These are phyloP conservation scores for Patella pellucida DNA, from an alignment of 2,888 invertebrate species.

Conservation along the genomic window DNA sequence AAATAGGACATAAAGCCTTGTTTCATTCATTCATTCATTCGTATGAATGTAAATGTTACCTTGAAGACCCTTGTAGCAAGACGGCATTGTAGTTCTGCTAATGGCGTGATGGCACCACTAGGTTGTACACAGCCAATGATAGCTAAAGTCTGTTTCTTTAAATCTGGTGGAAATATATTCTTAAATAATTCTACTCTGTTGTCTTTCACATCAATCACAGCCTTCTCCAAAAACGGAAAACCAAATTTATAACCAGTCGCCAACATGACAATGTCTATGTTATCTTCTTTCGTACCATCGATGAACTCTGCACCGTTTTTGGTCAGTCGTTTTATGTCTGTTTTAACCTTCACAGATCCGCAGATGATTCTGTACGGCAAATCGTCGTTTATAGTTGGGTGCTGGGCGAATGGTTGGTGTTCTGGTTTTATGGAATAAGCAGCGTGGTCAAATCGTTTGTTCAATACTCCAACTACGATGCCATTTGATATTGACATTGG, in stretches of 20 bases:
- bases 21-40: no score
- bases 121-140: conserved; percentile 72
- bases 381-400: conserved; percentile 70
- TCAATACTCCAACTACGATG: conserved; percentile 41
- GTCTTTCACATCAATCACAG: conserved; percentile 54
- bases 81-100: conserved; percentile 73
- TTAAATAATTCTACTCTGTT: conserved; percentile 69
- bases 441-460: conserved; percentile 68
- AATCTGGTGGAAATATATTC: conserved; percentile 69
- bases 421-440: conserved; percentile 69
- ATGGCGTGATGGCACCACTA: conserved; percentile 72
- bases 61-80: conserved; percentile 69
- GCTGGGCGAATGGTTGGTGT: conserved; percentile 51
- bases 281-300: conserved; percentile 60
- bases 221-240: conserved; percentile 70
- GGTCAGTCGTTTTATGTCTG: conserved; percentile 57
- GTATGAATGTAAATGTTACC: conserved; percentile 35
- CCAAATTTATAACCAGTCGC: conserved; percentile 71
- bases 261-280: conserved; percentile 67
- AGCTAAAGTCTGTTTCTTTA: conserved; percentile 67
- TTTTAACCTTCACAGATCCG: conserved; percentile 67
- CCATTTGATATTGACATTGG: no score
- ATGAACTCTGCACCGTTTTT: conserved; percentile 60
- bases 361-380: conserved; percentile 68
- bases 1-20: no score